phyloP scores from a whole-genome alignment of 1,140 invertebrate species.

The Fragariocoptes setiger region DNA sequence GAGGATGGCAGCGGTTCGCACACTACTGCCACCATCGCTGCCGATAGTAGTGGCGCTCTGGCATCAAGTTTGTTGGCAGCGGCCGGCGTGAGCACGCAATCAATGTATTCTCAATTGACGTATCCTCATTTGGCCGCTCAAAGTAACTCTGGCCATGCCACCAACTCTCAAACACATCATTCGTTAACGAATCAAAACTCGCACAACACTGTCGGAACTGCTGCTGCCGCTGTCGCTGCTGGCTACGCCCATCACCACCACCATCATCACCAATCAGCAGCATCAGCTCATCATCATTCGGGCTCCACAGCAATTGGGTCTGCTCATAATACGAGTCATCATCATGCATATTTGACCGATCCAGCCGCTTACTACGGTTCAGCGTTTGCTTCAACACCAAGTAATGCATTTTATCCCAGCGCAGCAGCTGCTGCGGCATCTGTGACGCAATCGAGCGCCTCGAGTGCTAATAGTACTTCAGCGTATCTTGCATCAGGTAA shows the following conservation, averaged over 20 bases:
- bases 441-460: not conserved
- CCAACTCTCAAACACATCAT: not conserved
- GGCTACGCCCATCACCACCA: slow-evolving; percentile 1
- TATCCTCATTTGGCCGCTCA: not conserved
- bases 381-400: not conserved
- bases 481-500: too few relatives aligned
- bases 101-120: slow-evolving; percentile 19
- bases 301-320: slow-evolving; percentile 4
- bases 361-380: not conserved
- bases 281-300: slow-evolving; percentile 21
- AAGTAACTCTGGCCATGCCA: not conserved
- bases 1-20: too few relatives aligned
- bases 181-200: too few relatives aligned
- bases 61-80: not conserved
- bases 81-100: not conserved
- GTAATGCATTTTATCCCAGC: not conserved
- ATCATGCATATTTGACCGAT: not conserved
- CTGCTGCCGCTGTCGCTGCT: slow-evolving; percentile 2
- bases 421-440: not conserved
- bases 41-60: not conserved
- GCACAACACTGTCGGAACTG: not conserved
- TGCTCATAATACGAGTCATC: not conserved
- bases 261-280: slow-evolving; percentile 25
- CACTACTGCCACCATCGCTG: too few relatives aligned
- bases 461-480: too few relatives aligned